Evolutionary conservation across 2,113 vertebrate species (phyloP), one percentile per base, ranked within the genome.

Genomic region (Paramisgurnus dabryanus): DNA sequence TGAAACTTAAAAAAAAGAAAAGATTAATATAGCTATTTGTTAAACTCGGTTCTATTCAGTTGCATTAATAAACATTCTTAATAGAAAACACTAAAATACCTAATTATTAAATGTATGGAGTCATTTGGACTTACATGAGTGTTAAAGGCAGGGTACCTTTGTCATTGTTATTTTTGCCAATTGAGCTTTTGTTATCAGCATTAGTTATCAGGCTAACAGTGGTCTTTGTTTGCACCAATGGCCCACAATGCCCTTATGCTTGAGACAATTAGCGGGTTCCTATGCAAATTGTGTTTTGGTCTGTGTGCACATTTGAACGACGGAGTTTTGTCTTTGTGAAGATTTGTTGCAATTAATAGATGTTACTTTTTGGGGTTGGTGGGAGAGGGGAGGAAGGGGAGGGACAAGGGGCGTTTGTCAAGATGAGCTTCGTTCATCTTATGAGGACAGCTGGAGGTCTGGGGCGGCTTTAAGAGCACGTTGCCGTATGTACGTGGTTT

Each of bases 211-310:
- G 93, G 89, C 93, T 92, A 91, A 92, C 93, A 93, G 91, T 91
- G 86, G 82, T 89, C 94, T 95, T 95, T 96, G 95, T 95, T 93
- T 93, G 93, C 89, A 90, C 92, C 93, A 94, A 95, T 93, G 93
- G 94, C 92, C 92, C 91, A 92, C 94, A 94, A 94, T 93, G 93
- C 74, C 71, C 79, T 77, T 93, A 92, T 92, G 92, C 94, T 92
- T 93, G 91, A 94, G 93, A 94, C 94, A 94, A 95, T 95, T 95
- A 94, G 93, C 92, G 87, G 90, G 92, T 91, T 90, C 90, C 92
- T 93, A 94, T 94, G 94, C 94, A 94, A 94, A 95, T 94, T 78
- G 88, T 82, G 86, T 85, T 81, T 84, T 50, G 58, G 87, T 87
- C 93, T 90, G 90, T 85, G 92, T 87, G 91, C 86, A 89, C 90